Base-by-base conservation (phyloP, 2,888 invertebrate genomes). In the Ophioninae sp. region DNA sequence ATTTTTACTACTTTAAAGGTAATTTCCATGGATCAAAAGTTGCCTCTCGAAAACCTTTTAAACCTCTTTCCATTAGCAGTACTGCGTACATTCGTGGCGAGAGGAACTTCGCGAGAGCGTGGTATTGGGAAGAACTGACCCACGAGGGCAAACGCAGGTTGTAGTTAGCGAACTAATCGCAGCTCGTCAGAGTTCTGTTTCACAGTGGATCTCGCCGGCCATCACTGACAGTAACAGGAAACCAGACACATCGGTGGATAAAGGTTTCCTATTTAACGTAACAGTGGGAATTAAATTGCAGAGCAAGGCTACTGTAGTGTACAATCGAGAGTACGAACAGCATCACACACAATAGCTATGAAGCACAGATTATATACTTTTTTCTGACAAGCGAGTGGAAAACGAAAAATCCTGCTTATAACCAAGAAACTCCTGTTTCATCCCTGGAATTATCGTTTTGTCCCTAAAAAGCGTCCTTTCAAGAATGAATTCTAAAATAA, bases 131-230 rank as follows among this genome's bases (percentile, higher is more conserved):
- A 71, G 72, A 51, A 81, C 23, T 23, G 37, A 75, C 68, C 56
- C 13, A 56, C 71, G 17, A 39, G 37, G n/a, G 44, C 20, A 41
- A 71, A 79, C 73, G 76, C 39, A 59, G 58, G 61, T 13, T 56
- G 71, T 41, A 68, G 83, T 79, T 76, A 73, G 56, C 63, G 63
- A 79, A 79, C 82, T 76, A 83, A 83, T 79, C 76, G 82, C 8
- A 67, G 56, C 67, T 72, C 82, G 79, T 79, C 76, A 68, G 79
- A 76, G 79, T 83, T 83, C 76, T 72, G 79, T 83, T 83, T 79
- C 79, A 79, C 68, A 63, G 83, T 58, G 51, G 51, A 67, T 79
- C 61, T 76, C 73, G 56, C 67, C 63, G 23, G 39, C 63, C 67
- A 39, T 56, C 23, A 17, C 58, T 73, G 37, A 64, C 73, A 68